Conservation (phyloP, 2,888 invertebrate species). For the Phortica okadai region DNA sequence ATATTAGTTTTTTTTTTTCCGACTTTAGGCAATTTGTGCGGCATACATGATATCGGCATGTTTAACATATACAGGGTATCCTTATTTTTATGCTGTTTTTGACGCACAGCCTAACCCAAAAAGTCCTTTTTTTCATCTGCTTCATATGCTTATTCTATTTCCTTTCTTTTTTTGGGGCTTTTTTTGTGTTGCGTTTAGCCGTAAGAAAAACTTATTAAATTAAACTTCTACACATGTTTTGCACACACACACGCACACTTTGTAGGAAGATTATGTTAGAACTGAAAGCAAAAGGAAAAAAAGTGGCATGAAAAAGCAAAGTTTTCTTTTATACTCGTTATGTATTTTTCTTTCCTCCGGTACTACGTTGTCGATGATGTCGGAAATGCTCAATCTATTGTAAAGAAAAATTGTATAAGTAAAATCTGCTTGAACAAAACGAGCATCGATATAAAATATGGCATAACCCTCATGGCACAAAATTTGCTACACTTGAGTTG, state of each 20-base stretch:
- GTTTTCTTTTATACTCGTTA: slow-evolving; percentile 36
- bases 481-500: slow-evolving; percentile 51
- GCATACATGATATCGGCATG: slow-evolving; percentile 54
- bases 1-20: slow-evolving; percentile 36
- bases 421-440: slow-evolving; percentile 28
- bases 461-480: slow-evolving; percentile 18
- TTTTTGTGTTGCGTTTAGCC: not conserved
- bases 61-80: slow-evolving; percentile 62
- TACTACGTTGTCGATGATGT: not conserved
- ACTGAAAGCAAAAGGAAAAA: not conserved
- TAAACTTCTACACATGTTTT: slow-evolving; percentile 69
- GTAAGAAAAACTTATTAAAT: slow-evolving; percentile 64
- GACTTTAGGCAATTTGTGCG: slow-evolving; percentile 31
- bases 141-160: not conserved
- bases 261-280: not conserved
- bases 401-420: slow-evolving; percentile 64
- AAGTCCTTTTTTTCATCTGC: slow-evolving; percentile 1
- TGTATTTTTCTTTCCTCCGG: slow-evolving; percentile 34
- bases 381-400: slow-evolving; percentile 69
- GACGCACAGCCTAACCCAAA: not conserved
- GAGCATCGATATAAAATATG: not conserved
- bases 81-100: slow-evolving; percentile 12
- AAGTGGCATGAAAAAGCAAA: slow-evolving; percentile 2
- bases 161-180: not conserved
- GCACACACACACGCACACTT: not conserved